phyloP scores from a whole-genome alignment of 2,888 invertebrate species.

The Drosophila lutescens region DNA sequence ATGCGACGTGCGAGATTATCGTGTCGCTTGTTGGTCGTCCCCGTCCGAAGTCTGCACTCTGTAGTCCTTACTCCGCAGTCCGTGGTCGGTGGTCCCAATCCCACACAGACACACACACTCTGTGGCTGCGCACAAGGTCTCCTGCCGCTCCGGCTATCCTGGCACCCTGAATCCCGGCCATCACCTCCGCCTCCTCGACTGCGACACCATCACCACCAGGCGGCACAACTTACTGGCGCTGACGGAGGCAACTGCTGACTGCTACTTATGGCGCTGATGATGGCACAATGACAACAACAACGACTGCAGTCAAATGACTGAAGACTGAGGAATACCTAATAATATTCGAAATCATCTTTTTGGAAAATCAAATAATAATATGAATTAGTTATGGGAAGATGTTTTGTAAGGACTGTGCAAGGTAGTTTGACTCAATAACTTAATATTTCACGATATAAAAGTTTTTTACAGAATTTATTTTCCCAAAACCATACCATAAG shows the following conservation, averaged over 20 bases:
- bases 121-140: slow-evolving; percentile 57
- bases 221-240: slow-evolving; percentile 67
- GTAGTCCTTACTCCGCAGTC: slow-evolving; percentile 42
- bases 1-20: slow-evolving; percentile 82
- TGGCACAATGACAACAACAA: slow-evolving; percentile 74
- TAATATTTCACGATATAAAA: no score
- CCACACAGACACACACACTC: slow-evolving; percentile 37
- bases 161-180: background rate
- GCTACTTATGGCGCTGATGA: slow-evolving; percentile 78
- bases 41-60: slow-evolving; percentile 49
- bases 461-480: no score
- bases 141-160: slow-evolving; percentile 9
- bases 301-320: background rate
- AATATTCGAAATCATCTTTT: background rate
- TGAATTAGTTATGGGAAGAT: no score
- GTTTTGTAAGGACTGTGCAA: no score
- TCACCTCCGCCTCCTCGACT: slow-evolving; percentile 25
- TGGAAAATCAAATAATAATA: no score
- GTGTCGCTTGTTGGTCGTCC: slow-evolving; percentile 76
- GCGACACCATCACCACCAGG: slow-evolving; percentile 46
- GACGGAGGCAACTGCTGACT: slow-evolving; percentile 52
- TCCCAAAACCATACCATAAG: no score
- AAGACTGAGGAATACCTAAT: slow-evolving; percentile 10
- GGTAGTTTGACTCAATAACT: no score
- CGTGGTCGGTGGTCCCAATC: slow-evolving; percentile 35